A percentile compares a stretch with the other conserved stretches of the same genome.
Evolutionary conservation across 2,797 vertebrate species (phyloP).

Genomic region (Sandelia bainsii): DNA sequence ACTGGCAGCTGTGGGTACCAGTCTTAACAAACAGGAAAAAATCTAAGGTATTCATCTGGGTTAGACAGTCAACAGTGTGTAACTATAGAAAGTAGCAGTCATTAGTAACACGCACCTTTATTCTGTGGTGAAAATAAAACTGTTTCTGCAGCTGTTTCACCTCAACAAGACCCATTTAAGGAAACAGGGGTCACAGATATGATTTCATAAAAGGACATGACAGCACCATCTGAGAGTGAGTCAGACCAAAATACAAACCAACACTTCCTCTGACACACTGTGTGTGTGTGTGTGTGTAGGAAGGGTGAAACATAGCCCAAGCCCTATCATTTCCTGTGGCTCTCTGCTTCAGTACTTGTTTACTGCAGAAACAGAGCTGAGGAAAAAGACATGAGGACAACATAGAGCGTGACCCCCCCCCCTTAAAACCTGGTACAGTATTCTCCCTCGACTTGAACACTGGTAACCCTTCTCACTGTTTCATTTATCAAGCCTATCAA

Average conservation of each 20-base stretch:
- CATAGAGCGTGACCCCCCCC: neutral
- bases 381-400: slow-evolving; percentile 9
- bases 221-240: slow-evolving; percentile 29
- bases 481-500: neutral
- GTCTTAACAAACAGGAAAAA: neutral
- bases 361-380: slow-evolving; percentile 10
- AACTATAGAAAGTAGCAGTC: neutral
- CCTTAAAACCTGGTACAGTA: no score
- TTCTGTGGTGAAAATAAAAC: neutral
- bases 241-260: slow-evolving; percentile 33
- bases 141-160: slow-evolving; percentile 18
- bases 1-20: no score
- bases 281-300: slow-evolving; percentile 10
- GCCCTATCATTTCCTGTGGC: slow-evolving; percentile 60
- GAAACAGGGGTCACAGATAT: slow-evolving; percentile 21
- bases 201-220: slow-evolving; percentile 12
- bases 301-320: slow-evolving; percentile 46
- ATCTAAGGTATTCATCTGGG: neutral
- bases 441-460: neutral
- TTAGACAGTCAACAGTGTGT: neutral
- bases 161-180: slow-evolving; percentile 17
- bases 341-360: slow-evolving; percentile 30
- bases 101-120: neutral
- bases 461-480: neutral
- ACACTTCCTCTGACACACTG: slow-evolving; percentile 52